These are phyloP conservation scores for Coenobita brevimanus DNA, from an alignment of 1,140 invertebrate genomes.

Conservation along the genomic window DNA sequence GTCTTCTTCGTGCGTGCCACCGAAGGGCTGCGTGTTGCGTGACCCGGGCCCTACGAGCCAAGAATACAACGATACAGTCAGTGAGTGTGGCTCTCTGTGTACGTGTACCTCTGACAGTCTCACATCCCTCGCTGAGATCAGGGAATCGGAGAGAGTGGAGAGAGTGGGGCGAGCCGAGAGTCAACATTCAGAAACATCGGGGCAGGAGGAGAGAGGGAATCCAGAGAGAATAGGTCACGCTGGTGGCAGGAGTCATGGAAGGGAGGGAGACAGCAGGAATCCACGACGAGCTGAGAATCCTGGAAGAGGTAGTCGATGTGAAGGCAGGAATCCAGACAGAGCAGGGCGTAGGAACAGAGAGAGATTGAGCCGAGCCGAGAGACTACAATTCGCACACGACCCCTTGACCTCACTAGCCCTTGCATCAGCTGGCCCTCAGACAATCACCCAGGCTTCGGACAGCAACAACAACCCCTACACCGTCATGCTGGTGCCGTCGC, in stretches of 20 bases:
- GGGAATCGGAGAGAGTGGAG: neutral
- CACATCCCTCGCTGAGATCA: constrained; percentile 9
- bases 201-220: too few relatives aligned
- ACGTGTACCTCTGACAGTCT: constrained; percentile 43
- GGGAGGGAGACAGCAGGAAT: too few relatives aligned
- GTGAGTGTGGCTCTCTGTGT: constrained; percentile 50
- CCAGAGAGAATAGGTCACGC: too few relatives aligned
- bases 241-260: too few relatives aligned
- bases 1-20: constrained; percentile 48
- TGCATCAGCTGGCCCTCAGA: neutral
- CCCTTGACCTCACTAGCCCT: neutral
- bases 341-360: too few relatives aligned
- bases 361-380: too few relatives aligned
- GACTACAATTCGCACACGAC: too few relatives aligned
- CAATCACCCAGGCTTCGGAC: neutral
- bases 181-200: too few relatives aligned
- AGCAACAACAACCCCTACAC: constrained; percentile 8
- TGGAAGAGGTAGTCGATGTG: too few relatives aligned
- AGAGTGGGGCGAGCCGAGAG: too few relatives aligned
- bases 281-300: too few relatives aligned
- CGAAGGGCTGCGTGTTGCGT: constrained; percentile 19
- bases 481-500: constrained; percentile 1
- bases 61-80: constrained; percentile 17
- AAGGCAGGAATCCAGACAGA: too few relatives aligned
- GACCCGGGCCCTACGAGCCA: neutral